These are phyloP conservation scores for Mycetomoellerius zeteki DNA, from an alignment of 1,140 invertebrate species.

Conservation along the genomic window DNA sequence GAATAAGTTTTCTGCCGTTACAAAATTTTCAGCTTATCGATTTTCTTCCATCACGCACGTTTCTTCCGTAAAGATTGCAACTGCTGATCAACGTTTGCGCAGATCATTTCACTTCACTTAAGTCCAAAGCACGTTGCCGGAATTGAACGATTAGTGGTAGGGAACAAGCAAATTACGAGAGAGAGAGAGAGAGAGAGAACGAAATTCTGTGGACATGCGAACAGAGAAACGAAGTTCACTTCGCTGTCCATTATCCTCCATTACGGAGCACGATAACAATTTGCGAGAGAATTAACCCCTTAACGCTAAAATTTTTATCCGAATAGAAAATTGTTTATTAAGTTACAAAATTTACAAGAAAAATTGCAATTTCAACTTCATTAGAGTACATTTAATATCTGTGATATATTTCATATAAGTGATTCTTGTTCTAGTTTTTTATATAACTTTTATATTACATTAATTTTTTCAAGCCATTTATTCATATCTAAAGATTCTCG, in stretches of 20 bases:
- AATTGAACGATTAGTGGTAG: not conserved
- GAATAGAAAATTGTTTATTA: conserved; percentile 13
- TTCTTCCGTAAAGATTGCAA: not conserved
- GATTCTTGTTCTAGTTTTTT: not conserved
- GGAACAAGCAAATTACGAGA: conserved; percentile 34
- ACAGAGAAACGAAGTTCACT: conserved; percentile 3
- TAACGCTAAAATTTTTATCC: conserved; percentile 21
- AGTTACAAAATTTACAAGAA: conserved; percentile 5
- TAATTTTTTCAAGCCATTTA: not conserved
- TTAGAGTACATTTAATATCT: too few species aligned
- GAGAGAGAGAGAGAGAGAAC: not conserved
- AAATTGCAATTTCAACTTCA: conserved; percentile 10
- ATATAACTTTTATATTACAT: not conserved
- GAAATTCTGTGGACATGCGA: conserved; percentile 30
- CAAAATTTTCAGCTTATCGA: conserved; percentile 13
- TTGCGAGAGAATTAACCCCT: conserved; percentile 9
- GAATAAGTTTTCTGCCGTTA: not conserved
- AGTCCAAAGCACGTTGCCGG: conserved; percentile 31
- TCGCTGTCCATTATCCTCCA: conserved; percentile 39
- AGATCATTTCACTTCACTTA: conserved; percentile 32
- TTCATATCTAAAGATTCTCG: not conserved
- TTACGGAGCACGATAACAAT: conserved; percentile 25
- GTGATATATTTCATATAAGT: not conserved
- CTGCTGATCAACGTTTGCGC: conserved; percentile 6
- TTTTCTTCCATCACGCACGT: not conserved